Percentiles rank a stretch among this genome's conserved stretches.
Conservation (phyloP, 2,113 vertebrate genomes). For the Bothrops jararaca region DNA sequence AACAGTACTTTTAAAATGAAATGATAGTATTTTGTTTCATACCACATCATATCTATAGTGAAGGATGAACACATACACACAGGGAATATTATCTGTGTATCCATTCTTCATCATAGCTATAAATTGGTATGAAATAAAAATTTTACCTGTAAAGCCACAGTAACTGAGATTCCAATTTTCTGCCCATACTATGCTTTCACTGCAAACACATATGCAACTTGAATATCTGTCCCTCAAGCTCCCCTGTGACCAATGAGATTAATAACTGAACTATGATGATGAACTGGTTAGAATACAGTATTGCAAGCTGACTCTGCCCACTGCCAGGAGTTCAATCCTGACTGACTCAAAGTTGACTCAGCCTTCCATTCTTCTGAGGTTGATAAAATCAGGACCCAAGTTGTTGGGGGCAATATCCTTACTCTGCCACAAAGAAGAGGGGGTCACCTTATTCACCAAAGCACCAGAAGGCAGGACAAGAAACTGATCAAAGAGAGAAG, state of each 20-base stretch:
- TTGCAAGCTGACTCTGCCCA: background rate
- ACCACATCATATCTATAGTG: background rate
- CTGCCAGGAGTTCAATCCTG: background rate
- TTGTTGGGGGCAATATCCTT: background rate
- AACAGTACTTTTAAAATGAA: background rate
- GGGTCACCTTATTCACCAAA: too few species aligned
- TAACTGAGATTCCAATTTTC: background rate
- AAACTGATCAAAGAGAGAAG: too few species aligned
- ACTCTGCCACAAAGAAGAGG: background rate
- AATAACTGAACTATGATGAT: conserved; percentile 32
- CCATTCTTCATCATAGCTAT: background rate
- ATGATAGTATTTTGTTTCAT: background rate
- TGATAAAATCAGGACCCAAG: background rate
- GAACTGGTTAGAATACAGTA: background rate
- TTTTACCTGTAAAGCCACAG: background rate
- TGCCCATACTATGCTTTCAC: background rate
- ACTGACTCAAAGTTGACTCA: background rate
- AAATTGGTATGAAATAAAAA: background rate
- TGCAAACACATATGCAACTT: conserved; percentile 44
- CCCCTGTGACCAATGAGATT: conserved; percentile 63
- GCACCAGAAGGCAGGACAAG: too few species aligned
- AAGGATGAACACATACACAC: background rate
- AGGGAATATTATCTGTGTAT: background rate
- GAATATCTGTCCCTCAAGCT: conserved; percentile 56
- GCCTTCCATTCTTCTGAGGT: background rate